These are phyloP conservation scores for Rhinoptilus africanus DNA, from an alignment of 2,113 vertebrate genomes.

Conservation along the genomic window DNA sequence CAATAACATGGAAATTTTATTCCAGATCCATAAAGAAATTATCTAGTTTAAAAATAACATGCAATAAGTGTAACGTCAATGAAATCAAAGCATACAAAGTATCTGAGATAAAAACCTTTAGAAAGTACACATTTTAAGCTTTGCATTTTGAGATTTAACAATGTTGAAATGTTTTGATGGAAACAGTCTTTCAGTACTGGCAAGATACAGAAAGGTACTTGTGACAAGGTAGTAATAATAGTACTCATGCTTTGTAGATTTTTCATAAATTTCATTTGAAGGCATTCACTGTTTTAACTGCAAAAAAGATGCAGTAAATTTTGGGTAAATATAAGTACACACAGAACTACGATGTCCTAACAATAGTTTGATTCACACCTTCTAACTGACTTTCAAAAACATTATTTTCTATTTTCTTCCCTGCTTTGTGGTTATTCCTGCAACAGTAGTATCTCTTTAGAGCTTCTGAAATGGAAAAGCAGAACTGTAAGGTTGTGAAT, in stretches of 20 bases:
- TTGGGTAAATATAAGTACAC: not conserved
- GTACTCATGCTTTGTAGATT: not conserved
- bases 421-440: not conserved
- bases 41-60: not conserved
- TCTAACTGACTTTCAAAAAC: not conserved
- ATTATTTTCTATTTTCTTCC: not conserved
- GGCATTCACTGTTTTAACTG: not conserved
- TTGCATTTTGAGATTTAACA: not conserved
- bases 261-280: not conserved
- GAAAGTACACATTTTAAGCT: not conserved
- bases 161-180: not conserved
- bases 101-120: not conserved
- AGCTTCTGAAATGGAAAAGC: not conserved
- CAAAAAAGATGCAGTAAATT: not conserved
- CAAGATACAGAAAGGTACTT: not conserved
- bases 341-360: not conserved
- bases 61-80: not conserved
- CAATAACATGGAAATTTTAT: not conserved
- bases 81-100: not conserved
- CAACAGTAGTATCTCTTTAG: not conserved
- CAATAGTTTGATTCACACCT: not conserved
- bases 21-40: not conserved
- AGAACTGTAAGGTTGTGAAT: not conserved
- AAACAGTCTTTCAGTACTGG: not conserved
- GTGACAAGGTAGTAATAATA: not conserved